These are phyloP conservation scores for Listronotus oregonensis DNA, from an alignment of 1,140 invertebrate species.

Conservation along the genomic window DNA sequence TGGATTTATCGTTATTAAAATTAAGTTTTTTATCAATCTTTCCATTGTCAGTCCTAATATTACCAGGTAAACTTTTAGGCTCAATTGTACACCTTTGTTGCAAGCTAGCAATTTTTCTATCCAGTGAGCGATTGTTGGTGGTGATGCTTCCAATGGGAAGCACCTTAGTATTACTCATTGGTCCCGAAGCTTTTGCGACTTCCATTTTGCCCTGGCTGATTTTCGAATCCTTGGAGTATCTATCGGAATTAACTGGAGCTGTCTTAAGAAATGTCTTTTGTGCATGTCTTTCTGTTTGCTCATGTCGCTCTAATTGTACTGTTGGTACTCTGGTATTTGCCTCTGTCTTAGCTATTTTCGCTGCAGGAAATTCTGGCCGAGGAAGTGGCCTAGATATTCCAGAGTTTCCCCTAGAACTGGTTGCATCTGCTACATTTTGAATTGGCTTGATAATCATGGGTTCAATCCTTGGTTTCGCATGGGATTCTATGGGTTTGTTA, in stretches of 20 bases:
- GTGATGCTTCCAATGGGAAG: constrained; percentile 36
- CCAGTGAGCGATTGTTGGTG: constrained; percentile 39
- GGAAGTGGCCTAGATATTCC: not conserved
- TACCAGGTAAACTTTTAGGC: constrained; percentile 30
- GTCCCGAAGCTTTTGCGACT: constrained; percentile 28
- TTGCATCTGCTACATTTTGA: not conserved
- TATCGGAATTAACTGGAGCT: constrained; percentile 48
- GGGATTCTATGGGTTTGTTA: constrained; percentile 15
- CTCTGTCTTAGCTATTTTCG: constrained; percentile 36
- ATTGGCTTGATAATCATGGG: constrained; percentile 26
- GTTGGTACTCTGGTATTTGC: constrained; percentile 27
- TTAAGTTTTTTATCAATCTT: constrained; percentile 38
- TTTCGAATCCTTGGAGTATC: constrained; percentile 41
- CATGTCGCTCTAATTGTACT: constrained; percentile 36
- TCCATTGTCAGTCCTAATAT: constrained; percentile 4
- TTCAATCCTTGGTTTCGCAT: constrained; percentile 25
- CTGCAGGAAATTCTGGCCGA: constrained; percentile 1
- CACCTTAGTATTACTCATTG: constrained; percentile 31
- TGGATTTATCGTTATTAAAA: constrained; percentile 37
- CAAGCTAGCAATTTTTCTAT: constrained; percentile 48
- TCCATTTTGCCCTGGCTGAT: constrained; percentile 40
- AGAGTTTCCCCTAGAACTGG: not conserved
- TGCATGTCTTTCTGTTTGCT: constrained; percentile 36
- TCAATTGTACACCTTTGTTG: constrained; percentile 48
- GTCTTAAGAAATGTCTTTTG: constrained; percentile 51